phyloP scores from a whole-genome alignment of 2,797 vertebrate genomes.

The Cyclopterus lumpus region DNA sequence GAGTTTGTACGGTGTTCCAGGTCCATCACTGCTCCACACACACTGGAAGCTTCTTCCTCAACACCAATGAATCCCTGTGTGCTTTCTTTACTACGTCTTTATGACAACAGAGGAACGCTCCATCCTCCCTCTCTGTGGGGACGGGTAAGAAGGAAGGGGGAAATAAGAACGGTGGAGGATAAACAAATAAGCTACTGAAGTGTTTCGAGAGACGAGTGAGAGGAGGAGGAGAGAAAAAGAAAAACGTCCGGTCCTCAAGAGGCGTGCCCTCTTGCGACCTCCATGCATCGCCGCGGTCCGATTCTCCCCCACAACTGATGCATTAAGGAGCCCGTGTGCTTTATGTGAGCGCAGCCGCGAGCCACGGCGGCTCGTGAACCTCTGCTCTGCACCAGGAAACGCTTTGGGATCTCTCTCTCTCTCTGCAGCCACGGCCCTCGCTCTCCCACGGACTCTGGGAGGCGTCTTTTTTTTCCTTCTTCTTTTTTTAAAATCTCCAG shows the following conservation, averaged over 20 bases:
- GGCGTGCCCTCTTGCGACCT: conserved; percentile 79
- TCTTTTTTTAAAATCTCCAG: conserved; percentile 61
- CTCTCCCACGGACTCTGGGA: conserved; percentile 68
- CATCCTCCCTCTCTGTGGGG: neutral
- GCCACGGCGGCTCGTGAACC: conserved; percentile 75
- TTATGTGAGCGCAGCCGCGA: conserved; percentile 72
- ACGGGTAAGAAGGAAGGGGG: neutral
- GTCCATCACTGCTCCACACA: conserved; percentile 17
- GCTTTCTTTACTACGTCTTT: conserved; percentile 1
- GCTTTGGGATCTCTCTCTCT: conserved; percentile 61
- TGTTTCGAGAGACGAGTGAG: conserved; percentile 33
- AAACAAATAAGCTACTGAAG: conserved; percentile 56
- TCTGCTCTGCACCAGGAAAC: conserved; percentile 79
- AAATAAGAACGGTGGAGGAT: conserved; percentile 25
- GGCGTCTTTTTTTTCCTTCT: conserved; percentile 49
- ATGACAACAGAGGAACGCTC: conserved; percentile 18
- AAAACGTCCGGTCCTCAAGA: conserved; percentile 60
- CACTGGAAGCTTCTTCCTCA: conserved; percentile 36
- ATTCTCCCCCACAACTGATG: conserved; percentile 72
- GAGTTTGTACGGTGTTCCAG: conserved; percentile 31
- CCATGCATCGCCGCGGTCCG: conserved; percentile 64
- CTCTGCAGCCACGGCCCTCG: conserved; percentile 57
- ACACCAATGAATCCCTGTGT: conserved; percentile 2
- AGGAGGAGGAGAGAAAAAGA: neutral
- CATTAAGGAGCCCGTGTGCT: conserved; percentile 70